A percentile compares a stretch with the other conserved stretches of the same genome.
These are phyloP conservation scores for Drosophila colorata DNA, from an alignment of 2,888 invertebrate species.

Conservation along the genomic window DNA sequence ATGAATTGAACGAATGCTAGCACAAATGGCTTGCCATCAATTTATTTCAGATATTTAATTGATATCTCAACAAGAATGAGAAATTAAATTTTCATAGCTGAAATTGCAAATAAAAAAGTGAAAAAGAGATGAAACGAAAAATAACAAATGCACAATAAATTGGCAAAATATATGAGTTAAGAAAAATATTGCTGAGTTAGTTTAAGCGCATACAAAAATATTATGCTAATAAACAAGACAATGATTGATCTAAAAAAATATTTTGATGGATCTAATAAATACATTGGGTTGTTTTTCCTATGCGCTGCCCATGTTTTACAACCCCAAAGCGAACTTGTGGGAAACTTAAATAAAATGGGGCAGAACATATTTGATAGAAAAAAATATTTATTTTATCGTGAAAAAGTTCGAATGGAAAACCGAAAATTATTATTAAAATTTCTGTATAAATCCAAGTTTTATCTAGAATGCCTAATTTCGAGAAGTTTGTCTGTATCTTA, in stretches of 20 bases:
- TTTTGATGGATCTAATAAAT: conserved; percentile 18
- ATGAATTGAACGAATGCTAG: background rate
- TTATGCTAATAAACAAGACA: background rate
- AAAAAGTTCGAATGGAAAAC: no score
- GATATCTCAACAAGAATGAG: background rate
- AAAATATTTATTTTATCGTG: background rate
- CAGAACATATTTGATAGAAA: background rate
- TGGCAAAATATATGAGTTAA: background rate
- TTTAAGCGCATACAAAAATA: conserved; percentile 1
- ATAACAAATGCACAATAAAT: background rate
- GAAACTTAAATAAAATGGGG: background rate
- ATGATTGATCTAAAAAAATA: conserved; percentile 23
- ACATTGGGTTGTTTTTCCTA: background rate
- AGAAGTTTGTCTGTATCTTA: no score
- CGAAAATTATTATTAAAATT: no score
- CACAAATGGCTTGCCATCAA: background rate
- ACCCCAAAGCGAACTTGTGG: background rate
- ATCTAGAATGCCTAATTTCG: no score
- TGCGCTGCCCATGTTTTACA: background rate
- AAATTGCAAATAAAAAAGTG: no score
- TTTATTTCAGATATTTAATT: conserved; percentile 16
- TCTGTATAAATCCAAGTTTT: no score
- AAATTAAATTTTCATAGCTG: conserved; percentile 16
- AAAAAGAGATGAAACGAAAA: background rate
- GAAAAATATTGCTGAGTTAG: conserved; percentile 2